Percentiles rank a stretch among this genome's conserved stretches.
phyloP scores from a whole-genome alignment of 2,888 invertebrate species.

The Cyaniris semiargus region DNA sequence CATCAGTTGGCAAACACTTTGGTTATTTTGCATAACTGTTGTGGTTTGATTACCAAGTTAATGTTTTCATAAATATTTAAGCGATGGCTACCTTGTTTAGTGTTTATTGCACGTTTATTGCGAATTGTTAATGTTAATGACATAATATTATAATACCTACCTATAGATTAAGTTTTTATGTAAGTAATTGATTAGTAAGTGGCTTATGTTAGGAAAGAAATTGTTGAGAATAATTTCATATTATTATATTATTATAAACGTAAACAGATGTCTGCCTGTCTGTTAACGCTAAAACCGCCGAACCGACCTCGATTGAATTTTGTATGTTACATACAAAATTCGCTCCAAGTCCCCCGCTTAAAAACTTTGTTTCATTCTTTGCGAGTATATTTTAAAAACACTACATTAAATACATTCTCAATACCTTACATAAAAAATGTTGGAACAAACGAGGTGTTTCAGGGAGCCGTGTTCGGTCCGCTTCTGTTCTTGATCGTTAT shows the following conservation, averaged over 20 bases:
- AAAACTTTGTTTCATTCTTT: neutral
- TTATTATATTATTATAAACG: too few species aligned
- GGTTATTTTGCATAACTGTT: constrained; percentile 3
- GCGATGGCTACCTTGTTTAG: neutral
- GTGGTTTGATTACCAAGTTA: neutral
- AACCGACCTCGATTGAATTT: too few species aligned
- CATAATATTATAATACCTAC: too few species aligned
- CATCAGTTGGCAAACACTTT: constrained; percentile 19
- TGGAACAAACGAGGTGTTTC: constrained; percentile 4
- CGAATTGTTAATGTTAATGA: neutral
- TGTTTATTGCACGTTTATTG: neutral
- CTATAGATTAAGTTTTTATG: too few species aligned
- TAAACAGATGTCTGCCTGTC: too few species aligned
- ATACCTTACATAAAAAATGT: constrained; percentile 9
- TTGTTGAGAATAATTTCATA: too few species aligned
- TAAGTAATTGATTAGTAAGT: too few species aligned
- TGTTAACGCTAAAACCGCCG: too few species aligned
- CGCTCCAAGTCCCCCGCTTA: too few species aligned
- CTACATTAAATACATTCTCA: neutral
- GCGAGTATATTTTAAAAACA: neutral
- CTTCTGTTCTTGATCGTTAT: constrained; percentile 20
- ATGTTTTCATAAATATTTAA: constrained; percentile 7
- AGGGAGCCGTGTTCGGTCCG: neutral
- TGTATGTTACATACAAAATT: too few species aligned
- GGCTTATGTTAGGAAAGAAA: too few species aligned